Evolutionary conservation across 2,888 invertebrate species (phyloP).

Genomic region (Exocentrus adspersus): DNA sequence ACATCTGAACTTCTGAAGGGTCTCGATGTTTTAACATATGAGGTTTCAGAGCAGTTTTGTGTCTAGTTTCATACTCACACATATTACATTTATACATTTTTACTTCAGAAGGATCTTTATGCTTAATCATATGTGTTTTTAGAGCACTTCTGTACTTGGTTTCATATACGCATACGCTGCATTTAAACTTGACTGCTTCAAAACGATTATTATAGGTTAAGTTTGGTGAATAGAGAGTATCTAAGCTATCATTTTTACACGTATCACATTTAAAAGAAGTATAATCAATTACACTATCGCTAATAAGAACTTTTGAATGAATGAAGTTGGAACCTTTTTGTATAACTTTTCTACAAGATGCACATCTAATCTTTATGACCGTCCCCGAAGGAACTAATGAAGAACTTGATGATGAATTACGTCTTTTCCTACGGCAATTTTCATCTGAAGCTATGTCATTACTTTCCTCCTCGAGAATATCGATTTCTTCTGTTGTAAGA

Average conservation of each 20-base stretch:
- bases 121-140: constrained; percentile 24
- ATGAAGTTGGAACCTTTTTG: neutral
- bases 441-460: neutral
- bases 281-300: neutral
- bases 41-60: neutral
- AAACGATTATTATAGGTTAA: neutral
- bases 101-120: constrained; percentile 10
- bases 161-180: constrained; percentile 35
- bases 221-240: neutral
- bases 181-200: constrained; percentile 18
- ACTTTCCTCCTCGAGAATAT: neutral
- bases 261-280: neutral
- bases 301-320: neutral
- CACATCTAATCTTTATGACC: neutral
- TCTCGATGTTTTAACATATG: neutral
- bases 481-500: neutral
- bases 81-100: neutral
- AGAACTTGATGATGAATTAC: neutral
- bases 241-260: neutral
- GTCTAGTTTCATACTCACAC: neutral
- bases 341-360: neutral
- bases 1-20: constrained; percentile 14
- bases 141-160: constrained; percentile 37
- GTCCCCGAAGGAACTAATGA: neutral
- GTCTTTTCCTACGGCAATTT: neutral